Evolutionary conservation across 2,797 vertebrate genomes (phyloP).

Genomic region (Scolopax bukidnonensis): DNA sequence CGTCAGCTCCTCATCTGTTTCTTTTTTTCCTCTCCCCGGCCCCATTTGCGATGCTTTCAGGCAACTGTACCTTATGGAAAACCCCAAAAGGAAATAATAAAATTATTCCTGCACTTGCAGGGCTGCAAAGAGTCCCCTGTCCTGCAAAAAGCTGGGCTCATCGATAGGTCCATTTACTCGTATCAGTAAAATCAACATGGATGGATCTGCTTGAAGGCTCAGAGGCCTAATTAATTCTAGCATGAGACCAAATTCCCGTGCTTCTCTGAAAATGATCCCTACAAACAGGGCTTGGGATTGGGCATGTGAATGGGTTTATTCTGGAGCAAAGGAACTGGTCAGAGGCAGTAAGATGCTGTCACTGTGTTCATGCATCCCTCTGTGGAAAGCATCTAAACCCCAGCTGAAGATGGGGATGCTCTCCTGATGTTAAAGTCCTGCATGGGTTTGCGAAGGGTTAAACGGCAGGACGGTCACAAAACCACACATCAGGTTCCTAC

Average conservation of each 20-base stretch:
- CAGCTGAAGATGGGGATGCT: background rate
- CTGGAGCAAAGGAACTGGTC: background rate
- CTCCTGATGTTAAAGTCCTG: rapidly evolving
- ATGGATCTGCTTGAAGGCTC: rapidly evolving
- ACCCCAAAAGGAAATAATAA: background rate
- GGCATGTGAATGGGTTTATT: rapidly evolving
- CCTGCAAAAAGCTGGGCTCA: background rate
- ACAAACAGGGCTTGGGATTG: background rate
- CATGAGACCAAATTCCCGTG: rapidly evolving
- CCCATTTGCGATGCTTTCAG: background rate
- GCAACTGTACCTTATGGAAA: background rate
- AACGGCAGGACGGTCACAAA: background rate
- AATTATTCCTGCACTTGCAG: background rate
- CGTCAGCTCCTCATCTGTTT: background rate
- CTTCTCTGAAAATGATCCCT: background rate
- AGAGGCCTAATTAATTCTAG: background rate
- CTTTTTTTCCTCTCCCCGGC: background rate
- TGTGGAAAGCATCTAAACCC: background rate
- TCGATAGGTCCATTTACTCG: rapidly evolving
- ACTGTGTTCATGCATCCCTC: rapidly evolving
- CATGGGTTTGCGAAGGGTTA: background rate
- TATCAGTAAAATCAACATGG: background rate
- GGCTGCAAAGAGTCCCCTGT: background rate
- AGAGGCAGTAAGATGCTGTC: background rate
- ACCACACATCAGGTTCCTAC: background rate